Evolutionary conservation across 1,140 invertebrate genomes (phyloP), one percentile per base, ranked within the genome.

Genomic region (Spodoptera frugiperda): DNA sequence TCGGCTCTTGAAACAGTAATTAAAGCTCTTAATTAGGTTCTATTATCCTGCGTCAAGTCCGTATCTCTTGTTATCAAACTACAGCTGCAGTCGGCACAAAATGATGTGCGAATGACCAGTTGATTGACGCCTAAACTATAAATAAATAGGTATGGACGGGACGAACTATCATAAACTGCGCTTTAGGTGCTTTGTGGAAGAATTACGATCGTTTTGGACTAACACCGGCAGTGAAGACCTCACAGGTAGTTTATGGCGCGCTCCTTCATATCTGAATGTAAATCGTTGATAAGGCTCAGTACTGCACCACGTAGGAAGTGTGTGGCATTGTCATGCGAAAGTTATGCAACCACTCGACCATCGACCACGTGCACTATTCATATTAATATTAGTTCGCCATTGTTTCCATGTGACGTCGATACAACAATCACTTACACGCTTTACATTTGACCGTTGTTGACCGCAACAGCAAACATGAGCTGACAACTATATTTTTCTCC

Each of bases 401-500:
- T 73, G 71, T 73, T 73, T 39, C 33, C n/a, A 10, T 67, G 19
- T 73, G 54, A 73, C 55, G 71, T 61, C 30, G 51, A 54, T 44
- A 17, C 14, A 49, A 39, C 68, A 55, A 71, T 39, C 33, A 39
- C 21, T 54, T 70, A 3, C 51, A 53, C 44, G 19, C 10, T 70
- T 54, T 70, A 54, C 67, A 70, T 54, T 30, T 70, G 67, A 70
- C 67, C 67, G n/a, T 70, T 70, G n/a, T 70, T 70, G 67, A 54
- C 49, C 67, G 49, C 67, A 53, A 33, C 49, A 25, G 25, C 48
- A 33, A 68, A 70, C 25, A 54, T n/a, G 49, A 25, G 14, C 15
- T 5, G 46, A 14, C 4, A 17, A 17, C 15, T 15, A 19, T 30
- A 5, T 30, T 30, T 30, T 30, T 3, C 25, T 3, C 25, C 25